Conservation (phyloP, 2,797 vertebrate species). For the Pseudocheirus occidentalis region DNA sequence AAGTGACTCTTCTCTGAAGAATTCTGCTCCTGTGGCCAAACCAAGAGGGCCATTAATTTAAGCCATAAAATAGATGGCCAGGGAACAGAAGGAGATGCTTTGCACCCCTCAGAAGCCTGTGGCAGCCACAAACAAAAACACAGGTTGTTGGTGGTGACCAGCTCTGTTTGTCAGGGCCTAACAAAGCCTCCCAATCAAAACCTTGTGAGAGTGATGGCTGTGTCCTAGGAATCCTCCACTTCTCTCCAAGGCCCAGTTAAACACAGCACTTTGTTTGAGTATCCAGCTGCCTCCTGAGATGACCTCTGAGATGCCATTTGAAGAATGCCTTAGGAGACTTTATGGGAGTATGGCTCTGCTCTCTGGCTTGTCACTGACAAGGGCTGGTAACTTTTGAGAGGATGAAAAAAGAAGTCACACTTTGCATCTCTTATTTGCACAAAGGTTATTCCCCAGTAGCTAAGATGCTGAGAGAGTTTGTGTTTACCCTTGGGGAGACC, state of each 20-base stretch:
- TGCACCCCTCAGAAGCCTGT: conserved; percentile 29
- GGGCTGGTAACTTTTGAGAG: conserved; percentile 48
- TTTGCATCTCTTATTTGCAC: conserved; percentile 64
- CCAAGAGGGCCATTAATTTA: conserved; percentile 67
- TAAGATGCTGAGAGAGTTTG: neutral
- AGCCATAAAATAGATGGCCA: conserved; percentile 56
- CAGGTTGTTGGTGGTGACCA: conserved; percentile 67
- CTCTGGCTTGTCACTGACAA: conserved; percentile 39
- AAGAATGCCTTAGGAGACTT: neutral
- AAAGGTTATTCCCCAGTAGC: conserved; percentile 60
- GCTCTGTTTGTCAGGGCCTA: conserved; percentile 32
- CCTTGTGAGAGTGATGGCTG: conserved; percentile 53
- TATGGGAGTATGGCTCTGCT: neutral
- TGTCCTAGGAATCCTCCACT: conserved; percentile 29
- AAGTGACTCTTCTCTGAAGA: conserved; percentile 72
- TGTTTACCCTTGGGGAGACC: neutral
- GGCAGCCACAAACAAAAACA: conserved; percentile 48
- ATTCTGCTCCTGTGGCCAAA: conserved; percentile 64
- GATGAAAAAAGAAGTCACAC: conserved; percentile 53
- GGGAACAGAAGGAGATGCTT: conserved; percentile 40
- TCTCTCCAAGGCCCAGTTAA: conserved; percentile 46
- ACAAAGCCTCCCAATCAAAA: conserved; percentile 65
- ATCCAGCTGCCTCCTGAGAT: conserved; percentile 26
- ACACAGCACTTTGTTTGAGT: neutral
- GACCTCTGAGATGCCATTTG: conserved; percentile 43